phyloP scores from a whole-genome alignment of 2,888 invertebrate species.

The Macroteleia sp. region DNA sequence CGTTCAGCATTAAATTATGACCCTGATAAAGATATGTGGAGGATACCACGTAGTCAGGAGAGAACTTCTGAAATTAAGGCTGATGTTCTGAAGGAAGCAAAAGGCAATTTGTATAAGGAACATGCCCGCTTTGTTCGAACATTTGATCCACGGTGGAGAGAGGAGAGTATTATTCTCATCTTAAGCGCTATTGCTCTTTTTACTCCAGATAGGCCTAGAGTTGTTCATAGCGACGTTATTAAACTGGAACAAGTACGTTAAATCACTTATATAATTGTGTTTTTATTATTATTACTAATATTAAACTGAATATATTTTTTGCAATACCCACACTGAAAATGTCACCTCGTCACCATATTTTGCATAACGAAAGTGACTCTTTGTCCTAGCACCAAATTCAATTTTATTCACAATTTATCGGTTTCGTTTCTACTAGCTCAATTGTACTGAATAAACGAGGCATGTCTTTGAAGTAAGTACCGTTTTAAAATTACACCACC shows the following conservation, averaged over 20 bases:
- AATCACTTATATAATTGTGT: too few relatives aligned
- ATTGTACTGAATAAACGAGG: too few relatives aligned
- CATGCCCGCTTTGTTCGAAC: constrained; percentile 93
- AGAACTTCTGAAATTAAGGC: constrained; percentile 92
- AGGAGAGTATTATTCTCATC: constrained; percentile 95
- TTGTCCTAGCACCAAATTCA: too few relatives aligned
- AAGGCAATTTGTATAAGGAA: constrained; percentile 94
- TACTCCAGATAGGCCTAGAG: constrained; percentile 91
- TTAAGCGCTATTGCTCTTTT: constrained; percentile 96
- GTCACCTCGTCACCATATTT: too few relatives aligned
- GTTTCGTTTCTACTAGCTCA: too few relatives aligned
- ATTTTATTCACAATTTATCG: too few relatives aligned
- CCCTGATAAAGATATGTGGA: constrained; percentile 94
- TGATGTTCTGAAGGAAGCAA: constrained; percentile 95
- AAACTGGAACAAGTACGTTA: constrained; percentile 94
- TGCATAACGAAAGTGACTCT: too few relatives aligned
- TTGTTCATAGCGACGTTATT: constrained; percentile 93
- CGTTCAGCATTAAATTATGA: constrained; percentile 97
- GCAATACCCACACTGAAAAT: too few relatives aligned
- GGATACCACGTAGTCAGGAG: constrained; percentile 92
- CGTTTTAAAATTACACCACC: too few relatives aligned
- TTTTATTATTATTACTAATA: neutral
- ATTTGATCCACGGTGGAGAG: constrained; percentile 94
- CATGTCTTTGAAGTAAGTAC: too few relatives aligned
- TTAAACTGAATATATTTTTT: neutral